phyloP scores from a whole-genome alignment of 2,797 vertebrate genomes.

The Brachyrhaphis roseni region DNA sequence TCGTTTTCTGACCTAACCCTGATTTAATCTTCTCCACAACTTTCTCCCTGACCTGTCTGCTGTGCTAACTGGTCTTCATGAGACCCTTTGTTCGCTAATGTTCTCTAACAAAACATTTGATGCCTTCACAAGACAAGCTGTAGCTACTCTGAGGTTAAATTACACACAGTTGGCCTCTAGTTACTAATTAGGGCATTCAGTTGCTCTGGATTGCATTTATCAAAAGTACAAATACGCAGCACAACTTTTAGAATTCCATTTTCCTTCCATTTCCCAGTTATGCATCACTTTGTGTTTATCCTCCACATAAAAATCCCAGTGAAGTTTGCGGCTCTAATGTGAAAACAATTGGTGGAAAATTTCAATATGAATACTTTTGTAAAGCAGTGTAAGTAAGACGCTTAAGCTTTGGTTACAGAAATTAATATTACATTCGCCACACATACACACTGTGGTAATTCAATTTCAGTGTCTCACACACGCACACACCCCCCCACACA shows the following conservation, averaged over 20 bases:
- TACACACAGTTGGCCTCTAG: background rate
- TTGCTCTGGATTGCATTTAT: background rate
- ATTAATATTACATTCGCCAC: slow-evolving; percentile 11
- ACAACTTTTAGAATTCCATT: background rate
- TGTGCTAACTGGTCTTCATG: background rate
- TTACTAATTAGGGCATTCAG: background rate
- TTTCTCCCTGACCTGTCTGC: background rate
- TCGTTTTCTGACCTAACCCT: background rate
- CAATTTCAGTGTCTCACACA: background rate
- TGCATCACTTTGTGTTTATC: background rate
- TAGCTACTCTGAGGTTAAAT: background rate
- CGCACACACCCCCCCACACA: background rate
- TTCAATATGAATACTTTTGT: background rate
- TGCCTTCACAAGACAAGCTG: background rate
- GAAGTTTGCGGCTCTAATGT: background rate
- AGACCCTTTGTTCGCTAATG: background rate
- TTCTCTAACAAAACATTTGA: background rate
- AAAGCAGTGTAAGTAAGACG: background rate
- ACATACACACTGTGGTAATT: slow-evolving; percentile 17
- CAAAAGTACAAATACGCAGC: background rate
- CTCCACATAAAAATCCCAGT: background rate
- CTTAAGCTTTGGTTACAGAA: background rate
- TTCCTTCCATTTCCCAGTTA: background rate
- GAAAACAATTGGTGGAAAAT: background rate
- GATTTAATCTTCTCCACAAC: background rate